phyloP scores from a whole-genome alignment of 2,797 vertebrate species.

The Hippocampus kuda region DNA sequence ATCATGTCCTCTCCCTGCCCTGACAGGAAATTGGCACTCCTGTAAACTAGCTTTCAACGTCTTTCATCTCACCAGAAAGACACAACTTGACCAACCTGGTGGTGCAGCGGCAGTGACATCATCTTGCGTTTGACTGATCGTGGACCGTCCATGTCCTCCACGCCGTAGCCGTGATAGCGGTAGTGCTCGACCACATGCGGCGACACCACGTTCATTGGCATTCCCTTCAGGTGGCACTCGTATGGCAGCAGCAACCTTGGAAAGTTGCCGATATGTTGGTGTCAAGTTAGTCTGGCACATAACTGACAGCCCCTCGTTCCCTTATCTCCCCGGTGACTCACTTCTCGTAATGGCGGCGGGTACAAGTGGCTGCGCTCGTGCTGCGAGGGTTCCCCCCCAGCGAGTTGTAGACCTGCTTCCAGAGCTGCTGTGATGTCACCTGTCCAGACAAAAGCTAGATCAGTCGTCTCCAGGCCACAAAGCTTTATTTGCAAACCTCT shows the following conservation, averaged over 20 bases:
- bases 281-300: neutral
- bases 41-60: neutral
- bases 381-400: slow-evolving; percentile 72
- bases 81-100: slow-evolving; percentile 44
- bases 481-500: neutral
- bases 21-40: neutral
- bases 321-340: slow-evolving; percentile 21
- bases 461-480: neutral
- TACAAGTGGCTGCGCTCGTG: slow-evolving; percentile 73
- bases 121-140: slow-evolving; percentile 36
- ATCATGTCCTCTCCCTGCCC: neutral
- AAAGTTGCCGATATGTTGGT: neutral
- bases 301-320: too few relatives aligned
- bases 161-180: slow-evolving; percentile 14
- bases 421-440: slow-evolving; percentile 69
- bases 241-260: slow-evolving; percentile 64
- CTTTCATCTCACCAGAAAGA: neutral
- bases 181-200: slow-evolving; percentile 25
- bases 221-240: slow-evolving; percentile 59
- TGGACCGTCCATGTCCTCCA: slow-evolving; percentile 12
- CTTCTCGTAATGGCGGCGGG: slow-evolving; percentile 73
- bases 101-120: slow-evolving; percentile 16
- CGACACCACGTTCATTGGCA: slow-evolving; percentile 22
- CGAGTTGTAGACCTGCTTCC: slow-evolving; percentile 73
- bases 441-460: slow-evolving; percentile 18